Conservation (phyloP, 1,140 invertebrate genomes). For the Leptopilina boulardi region DNA sequence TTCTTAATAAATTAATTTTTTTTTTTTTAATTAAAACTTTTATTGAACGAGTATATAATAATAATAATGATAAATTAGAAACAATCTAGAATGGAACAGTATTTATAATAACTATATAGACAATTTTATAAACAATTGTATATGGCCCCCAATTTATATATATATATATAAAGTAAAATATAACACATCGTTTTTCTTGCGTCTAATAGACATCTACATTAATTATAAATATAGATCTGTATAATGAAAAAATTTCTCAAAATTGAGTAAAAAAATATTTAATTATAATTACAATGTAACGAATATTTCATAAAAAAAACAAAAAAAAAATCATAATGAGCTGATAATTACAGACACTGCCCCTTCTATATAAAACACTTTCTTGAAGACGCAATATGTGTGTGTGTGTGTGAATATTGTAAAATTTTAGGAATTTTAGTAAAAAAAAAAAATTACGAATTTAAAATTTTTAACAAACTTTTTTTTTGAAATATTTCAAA, state of each 20-base stretch:
- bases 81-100: background rate
- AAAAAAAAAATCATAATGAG: no score
- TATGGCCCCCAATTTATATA: constrained; percentile 1
- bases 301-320: no score
- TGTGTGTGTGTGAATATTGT: no score
- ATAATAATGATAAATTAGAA: background rate
- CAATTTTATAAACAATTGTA: constrained; percentile 14
- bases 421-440: no score
- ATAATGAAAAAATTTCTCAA: background rate
- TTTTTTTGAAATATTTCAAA: no score
- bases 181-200: background rate
- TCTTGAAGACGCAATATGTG: no score
- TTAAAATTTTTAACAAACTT: no score
- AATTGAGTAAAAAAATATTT: background rate
- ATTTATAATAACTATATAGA: constrained; percentile 4
- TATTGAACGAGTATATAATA: background rate
- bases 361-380: no score
- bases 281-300: no score
- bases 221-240: background rate
- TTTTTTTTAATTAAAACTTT: background rate
- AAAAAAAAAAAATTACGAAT: no score
- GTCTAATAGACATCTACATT: background rate
- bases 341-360: no score
- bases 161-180: background rate
- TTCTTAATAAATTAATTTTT: no score